Base-by-base conservation (phyloP, 2,113 vertebrate genomes). In the Nansenia antarctica region DNA sequence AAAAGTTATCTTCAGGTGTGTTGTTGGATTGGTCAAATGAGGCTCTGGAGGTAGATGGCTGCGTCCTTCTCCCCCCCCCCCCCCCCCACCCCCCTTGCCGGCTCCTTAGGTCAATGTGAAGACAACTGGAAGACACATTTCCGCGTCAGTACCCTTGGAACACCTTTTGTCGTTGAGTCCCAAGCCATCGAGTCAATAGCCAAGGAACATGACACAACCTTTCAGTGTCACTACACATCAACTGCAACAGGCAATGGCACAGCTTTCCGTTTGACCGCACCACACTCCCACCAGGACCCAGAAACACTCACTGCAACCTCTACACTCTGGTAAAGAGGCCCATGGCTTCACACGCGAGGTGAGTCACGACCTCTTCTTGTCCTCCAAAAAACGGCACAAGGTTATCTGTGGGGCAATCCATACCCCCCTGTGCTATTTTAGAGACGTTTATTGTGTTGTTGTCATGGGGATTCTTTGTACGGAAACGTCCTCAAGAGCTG, bases 201-300 rank as follows among this genome's bases (percentile, higher is more conserved):
- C 89, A 91, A 93, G 91, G 94, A 95, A 95, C 94, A 94, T 91
- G 94, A 95, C 93, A 93, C 92, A 95, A 95, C 94, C 95, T 96
- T 95, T 96, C 92, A 90, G 91, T 95, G 88, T 92, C 92, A 94
- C 90, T 92, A 88, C 91, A 88, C 93, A 92, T 94, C 91, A 94
- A 86, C 72, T 55, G 74, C 85, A 92, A 93, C 91, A 92, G 89
- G 91, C 87, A 86, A 93, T 90, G 92, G 90, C 91, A 86, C 91
- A 87, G 78, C 91, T 93, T 95, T 94, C 94, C 91, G 93, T 94
- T 92, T 93, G 92, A 91, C 87, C 83, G 91, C 91, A 81, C 82
- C 83, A 71, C 66, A 79, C 90, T 92, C 91, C 77, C 82, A 79
- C 27, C 77, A 86, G 90, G 92, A 93, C 89, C 86, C 85, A 81